Evolutionary conservation across 1,140 invertebrate genomes (phyloP).

Genomic region (Euborellia annulipes): DNA sequence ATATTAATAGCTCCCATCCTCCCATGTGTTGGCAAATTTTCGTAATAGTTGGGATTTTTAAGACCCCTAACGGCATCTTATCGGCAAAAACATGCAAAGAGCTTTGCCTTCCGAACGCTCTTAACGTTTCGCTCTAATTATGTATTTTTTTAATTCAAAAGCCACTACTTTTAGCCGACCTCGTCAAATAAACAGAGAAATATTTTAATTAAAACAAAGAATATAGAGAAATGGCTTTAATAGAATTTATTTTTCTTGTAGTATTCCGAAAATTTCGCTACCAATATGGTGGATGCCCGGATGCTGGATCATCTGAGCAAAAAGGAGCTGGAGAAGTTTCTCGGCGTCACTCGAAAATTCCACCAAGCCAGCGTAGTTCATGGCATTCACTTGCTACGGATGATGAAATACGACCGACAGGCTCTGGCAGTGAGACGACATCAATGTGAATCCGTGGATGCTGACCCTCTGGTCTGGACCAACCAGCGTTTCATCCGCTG

Average conservation of each 20-base stretch:
- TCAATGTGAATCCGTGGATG: constrained; percentile 72
- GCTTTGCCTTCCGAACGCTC: no score
- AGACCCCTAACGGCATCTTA: no score
- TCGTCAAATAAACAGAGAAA: no score
- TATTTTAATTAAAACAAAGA: no score
- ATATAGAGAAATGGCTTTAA: not conserved
- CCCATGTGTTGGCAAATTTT: no score
- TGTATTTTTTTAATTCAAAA: no score
- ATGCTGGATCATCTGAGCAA: constrained; percentile 83
- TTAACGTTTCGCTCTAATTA: no score
- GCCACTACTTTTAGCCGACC: no score
- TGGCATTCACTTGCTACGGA: constrained; percentile 75
- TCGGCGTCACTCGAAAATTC: constrained; percentile 79
- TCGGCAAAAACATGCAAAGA: no score
- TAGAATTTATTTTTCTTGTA: constrained; percentile 26
- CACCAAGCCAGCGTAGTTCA: constrained; percentile 87
- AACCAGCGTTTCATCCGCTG: constrained; percentile 85
- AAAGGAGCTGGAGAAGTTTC: constrained; percentile 84
- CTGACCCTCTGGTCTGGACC: constrained; percentile 87
- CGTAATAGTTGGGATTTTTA: no score
- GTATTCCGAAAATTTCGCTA: constrained; percentile 74
- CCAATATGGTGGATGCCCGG: constrained; percentile 80
- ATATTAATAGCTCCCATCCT: no score
- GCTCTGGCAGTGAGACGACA: constrained; percentile 70
- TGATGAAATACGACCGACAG: constrained; percentile 86